Conservation (phyloP, 1,140 invertebrate genomes). For the Neodiprion lecontei region DNA sequence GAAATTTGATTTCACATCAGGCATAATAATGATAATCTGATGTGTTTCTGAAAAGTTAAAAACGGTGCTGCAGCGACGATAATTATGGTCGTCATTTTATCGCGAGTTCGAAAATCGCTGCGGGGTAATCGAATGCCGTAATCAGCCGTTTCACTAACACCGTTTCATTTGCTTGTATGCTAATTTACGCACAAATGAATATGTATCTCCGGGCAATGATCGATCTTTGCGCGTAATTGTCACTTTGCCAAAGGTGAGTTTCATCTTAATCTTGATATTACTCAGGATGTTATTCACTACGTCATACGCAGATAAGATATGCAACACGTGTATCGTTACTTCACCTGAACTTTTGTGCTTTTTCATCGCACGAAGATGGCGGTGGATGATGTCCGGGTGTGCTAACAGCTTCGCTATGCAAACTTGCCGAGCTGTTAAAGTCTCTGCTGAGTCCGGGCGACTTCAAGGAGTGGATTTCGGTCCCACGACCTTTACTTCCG, state of each 20-base stretch:
- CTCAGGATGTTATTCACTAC: neutral
- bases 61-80: no score
- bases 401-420: conserved; percentile 17
- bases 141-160: no score
- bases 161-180: no score
- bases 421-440: conserved; percentile 16
- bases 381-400: conserved; percentile 13
- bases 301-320: no score
- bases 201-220: neutral
- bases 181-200: no score
- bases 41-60: no score
- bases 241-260: conserved; percentile 9
- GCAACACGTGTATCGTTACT: neutral
- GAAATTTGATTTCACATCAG: no score
- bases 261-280: neutral
- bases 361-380: conserved; percentile 42
- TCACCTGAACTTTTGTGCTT: conserved; percentile 48
- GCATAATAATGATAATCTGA: no score
- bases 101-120: no score
- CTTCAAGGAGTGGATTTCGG: neutral
- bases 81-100: no score
- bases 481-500: neutral
- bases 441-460: conserved; percentile 8
- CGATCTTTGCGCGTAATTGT: conserved; percentile 1
- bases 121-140: no score